phyloP scores from a whole-genome alignment of 1,140 invertebrate genomes.

The Catajapyx aquilonaris region DNA sequence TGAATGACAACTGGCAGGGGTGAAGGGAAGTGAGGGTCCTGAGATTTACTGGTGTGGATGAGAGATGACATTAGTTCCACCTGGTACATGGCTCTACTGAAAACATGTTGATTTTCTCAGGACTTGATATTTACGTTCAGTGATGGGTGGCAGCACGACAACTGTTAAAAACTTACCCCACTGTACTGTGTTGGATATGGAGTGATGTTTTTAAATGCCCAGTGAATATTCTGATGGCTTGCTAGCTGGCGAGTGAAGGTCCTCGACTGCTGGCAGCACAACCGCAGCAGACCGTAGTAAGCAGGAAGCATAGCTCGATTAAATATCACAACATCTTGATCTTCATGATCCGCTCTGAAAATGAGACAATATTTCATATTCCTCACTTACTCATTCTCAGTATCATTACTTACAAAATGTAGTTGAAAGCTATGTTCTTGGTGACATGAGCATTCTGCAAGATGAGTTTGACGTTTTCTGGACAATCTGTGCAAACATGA shows the following conservation, averaged over 20 bases:
- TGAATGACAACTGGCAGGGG: too few species aligned
- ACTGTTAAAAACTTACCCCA: slow-evolving; percentile 26
- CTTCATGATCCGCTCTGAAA: slow-evolving; percentile 73
- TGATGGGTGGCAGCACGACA: background rate
- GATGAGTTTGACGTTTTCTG: slow-evolving; percentile 74
- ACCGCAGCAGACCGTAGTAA: slow-evolving; percentile 74
- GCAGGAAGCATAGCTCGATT: slow-evolving; percentile 82
- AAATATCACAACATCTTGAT: slow-evolving; percentile 81
- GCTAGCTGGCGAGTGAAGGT: slow-evolving; percentile 65
- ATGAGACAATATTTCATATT: slow-evolving; percentile 7
- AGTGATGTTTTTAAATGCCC: slow-evolving; percentile 91
- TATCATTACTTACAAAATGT: slow-evolving; percentile 59
- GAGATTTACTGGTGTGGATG: too few species aligned
- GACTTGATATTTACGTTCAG: slow-evolving; percentile 5
- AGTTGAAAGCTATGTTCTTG: slow-evolving; percentile 91
- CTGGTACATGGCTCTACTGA: background rate
- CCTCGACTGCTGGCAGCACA: slow-evolving; percentile 71
- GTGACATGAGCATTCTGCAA: slow-evolving; percentile 58
- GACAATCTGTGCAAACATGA: slow-evolving; percentile 73
- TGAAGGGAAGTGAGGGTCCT: too few species aligned
- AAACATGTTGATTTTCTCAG: background rate
- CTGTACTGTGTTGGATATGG: slow-evolving; percentile 82
- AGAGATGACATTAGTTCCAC: too few species aligned
- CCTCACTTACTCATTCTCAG: background rate
- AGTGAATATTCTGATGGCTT: slow-evolving; percentile 82